Evolutionary conservation across 1,140 invertebrate species (phyloP), one percentile per base, ranked within the genome.

Genomic region (Araneus ventricosus): DNA sequence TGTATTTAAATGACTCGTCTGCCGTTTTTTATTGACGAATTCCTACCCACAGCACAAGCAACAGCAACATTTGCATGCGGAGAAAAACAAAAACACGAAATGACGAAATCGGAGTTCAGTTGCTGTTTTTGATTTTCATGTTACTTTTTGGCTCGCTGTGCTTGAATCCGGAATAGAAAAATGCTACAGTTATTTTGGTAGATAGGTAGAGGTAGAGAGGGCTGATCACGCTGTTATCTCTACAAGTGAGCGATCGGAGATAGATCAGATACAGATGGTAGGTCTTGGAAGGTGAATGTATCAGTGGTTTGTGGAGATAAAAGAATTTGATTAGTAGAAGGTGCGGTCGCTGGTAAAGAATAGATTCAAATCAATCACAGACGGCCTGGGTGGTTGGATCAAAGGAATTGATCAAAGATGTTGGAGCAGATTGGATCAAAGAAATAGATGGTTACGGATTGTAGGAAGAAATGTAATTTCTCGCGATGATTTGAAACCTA

Each of bases 131-230:
- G 30, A 37, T 45, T 52, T 22, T 41, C 41, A 22, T 52, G 24
- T 82, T 39, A n/a, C 80, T 84, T 41, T 84, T 27, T 41, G 41
- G 34, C 80, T 41, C 41, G 41, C n/a, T 84, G 37, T 52, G 14
- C 41, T 84, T 45, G 80, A 84, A 84, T 52, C n/a, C 39, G n/a
- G 80, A 41, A 27, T 52, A 34, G 45, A 52, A 52, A 41, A 84
- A 52, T 41, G 80, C 80, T 41, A 39, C 80, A 52, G 80, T 84
- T 84, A 84, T 84, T 84, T 84, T 84, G 37, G 80, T 84, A 27
- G 22, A 20, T 75, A 6, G 17, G 80, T 84, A 84, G 80, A 45
- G 39, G 80, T 84, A 84, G 2, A n/a, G 70, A 34, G 17, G 45
- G 27, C 39, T 22, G 22, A 75, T 75, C 67, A 75, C 30, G 67